A percentile compares a stretch with the other conserved stretches of the same genome.
phyloP scores from a whole-genome alignment of 2,113 vertebrate genomes.

The Castor canadensis region DNA sequence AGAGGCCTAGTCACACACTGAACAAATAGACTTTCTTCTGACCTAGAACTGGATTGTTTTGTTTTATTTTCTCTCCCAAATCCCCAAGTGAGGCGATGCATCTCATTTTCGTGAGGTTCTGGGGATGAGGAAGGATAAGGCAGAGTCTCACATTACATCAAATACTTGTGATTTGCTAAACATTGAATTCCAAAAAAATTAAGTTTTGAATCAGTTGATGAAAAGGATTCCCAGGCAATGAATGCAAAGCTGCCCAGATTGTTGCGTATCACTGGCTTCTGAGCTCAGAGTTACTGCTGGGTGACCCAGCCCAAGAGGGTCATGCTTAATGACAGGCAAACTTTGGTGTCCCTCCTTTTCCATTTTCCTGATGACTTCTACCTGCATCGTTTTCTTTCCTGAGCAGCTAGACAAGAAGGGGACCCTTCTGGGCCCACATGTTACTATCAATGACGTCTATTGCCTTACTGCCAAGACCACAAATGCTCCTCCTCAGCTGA shows the following conservation, averaged over 20 bases:
- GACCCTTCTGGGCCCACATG: background rate
- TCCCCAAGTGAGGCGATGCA: background rate
- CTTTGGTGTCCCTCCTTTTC: background rate
- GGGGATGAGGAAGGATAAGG: constrained; percentile 35
- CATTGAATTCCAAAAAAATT: background rate
- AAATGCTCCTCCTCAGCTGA: rapidly evolving
- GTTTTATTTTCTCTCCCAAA: constrained; percentile 65
- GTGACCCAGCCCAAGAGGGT: background rate
- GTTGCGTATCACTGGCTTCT: background rate
- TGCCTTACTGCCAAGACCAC: background rate
- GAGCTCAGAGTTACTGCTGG: background rate
- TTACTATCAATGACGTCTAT: background rate
- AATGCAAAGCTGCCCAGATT: background rate
- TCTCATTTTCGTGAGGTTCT: constrained; percentile 67
- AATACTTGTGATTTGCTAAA: constrained; percentile 58
- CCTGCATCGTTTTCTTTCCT: background rate
- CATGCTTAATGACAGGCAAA: background rate
- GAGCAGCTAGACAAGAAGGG: background rate
- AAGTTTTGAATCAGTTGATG: constrained; percentile 41
- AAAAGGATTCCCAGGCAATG: constrained; percentile 32
- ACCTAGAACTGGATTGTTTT: constrained; percentile 46
- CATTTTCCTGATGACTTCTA: background rate
- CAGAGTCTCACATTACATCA: constrained; percentile 37
- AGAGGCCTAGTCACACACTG: constrained; percentile 49
- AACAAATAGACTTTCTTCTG: constrained; percentile 22